Base-by-base conservation (phyloP, 2,113 vertebrate genomes). In the Nansenia antarctica region DNA sequence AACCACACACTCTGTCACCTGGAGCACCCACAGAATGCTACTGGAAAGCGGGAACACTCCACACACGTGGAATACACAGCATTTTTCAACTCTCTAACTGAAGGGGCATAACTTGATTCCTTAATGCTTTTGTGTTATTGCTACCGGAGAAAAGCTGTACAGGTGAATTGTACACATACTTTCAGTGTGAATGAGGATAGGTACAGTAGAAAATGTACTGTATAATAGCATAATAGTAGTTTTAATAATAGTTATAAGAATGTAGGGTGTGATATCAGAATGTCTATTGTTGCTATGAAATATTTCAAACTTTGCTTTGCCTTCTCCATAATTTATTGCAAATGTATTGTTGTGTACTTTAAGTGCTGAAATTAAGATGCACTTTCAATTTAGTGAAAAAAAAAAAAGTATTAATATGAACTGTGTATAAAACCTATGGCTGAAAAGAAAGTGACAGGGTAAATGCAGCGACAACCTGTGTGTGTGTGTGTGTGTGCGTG, bases 1-100 rank as follows among this genome's bases (percentile, higher is more conserved):
- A 90, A 82, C 83, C 85, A 81, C 84, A 82, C 82, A 88, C 87
- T 89, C n/a, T n/a, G n/a, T n/a, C n/a, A n/a, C n/a, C n/a, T n/a
- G n/a, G n/a, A n/a, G n/a, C n/a, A n/a, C n/a, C n/a, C 82, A n/a
- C 67, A 47, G 69, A 47, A 47, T 20, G 20, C 6, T n/a, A 55
- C 72, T 66, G 47, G 71, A 82, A 78, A 78, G 74, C 62, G 74
- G 72, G 67, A 79, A 66, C 80, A 62, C 77, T 6, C 24, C 78
- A 74, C 73, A 12, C 59, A 62, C 29, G 26, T 30, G 30, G 12
- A 27, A 18, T 5, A 4, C 14, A 18, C 0, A 15, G 14, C 6
- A 7, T 6, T 52, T 22, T 64, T 8, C 4, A 52, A 32, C 14
- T 53, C n/a, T 49, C 30, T 7, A 29, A 18, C 18, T 15, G 49